Percentiles rank a stretch among this genome's conserved stretches.
phyloP scores from a whole-genome alignment of 92 coral and sea anemone genomes.

The Palythoa heliodiscus region DNA sequence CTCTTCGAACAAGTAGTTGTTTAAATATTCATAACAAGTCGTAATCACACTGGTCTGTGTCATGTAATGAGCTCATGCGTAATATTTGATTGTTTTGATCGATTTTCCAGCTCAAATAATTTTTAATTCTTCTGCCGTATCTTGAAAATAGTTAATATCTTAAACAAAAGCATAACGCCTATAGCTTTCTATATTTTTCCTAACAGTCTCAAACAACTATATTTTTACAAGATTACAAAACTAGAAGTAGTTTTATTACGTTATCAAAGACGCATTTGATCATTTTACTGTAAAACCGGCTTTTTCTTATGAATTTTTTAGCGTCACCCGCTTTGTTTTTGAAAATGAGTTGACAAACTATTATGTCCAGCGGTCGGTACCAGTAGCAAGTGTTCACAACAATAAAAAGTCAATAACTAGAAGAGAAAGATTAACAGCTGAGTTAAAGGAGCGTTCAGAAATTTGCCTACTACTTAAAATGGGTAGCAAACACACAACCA shows the following conservation, averaged over 20 bases:
- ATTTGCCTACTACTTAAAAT: neutral
- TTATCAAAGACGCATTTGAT: constrained; percentile 25
- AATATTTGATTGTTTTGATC: constrained; percentile 9
- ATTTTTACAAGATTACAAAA: neutral
- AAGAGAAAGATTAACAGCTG: neutral
- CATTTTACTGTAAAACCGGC: constrained; percentile 25
- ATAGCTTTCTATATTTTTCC: neutral
- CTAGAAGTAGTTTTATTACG: constrained; percentile 31
- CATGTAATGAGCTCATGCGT: constrained; percentile 45
- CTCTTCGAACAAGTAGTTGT: constrained; percentile 42
- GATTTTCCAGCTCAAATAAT: constrained; percentile 9
- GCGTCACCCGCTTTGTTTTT: constrained; percentile 22
- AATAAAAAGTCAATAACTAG: neutral
- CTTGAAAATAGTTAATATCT: neutral
- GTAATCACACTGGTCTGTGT: constrained; percentile 10
- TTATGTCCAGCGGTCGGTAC: constrained; percentile 42
- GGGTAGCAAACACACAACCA: neutral
- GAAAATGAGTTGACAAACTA: constrained; percentile 13
- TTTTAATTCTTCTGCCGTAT: neutral
- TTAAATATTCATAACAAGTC: constrained; percentile 15
- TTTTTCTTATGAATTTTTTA: constrained; percentile 22
- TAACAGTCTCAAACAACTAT: neutral
- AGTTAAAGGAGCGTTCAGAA: neutral
- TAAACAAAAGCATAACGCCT: neutral
- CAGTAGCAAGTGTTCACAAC: constrained; percentile 17